Evolutionary conservation across 2,113 vertebrate species (phyloP).

Genomic region (Oreochromis spilurus): DNA sequence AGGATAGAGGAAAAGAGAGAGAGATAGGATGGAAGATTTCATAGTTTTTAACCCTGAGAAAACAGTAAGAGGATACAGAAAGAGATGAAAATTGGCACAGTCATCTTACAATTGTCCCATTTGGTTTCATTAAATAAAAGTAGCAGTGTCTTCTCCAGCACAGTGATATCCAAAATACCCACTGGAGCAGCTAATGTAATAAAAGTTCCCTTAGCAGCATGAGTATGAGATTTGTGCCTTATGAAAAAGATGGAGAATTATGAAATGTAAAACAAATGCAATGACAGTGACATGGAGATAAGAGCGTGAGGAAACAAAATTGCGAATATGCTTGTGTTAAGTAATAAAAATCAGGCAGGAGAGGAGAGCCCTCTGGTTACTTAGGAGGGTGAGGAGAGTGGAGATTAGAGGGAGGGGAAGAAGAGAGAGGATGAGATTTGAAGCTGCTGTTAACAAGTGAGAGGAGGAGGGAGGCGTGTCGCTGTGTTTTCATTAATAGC

Average conservation of each 20-base stretch:
- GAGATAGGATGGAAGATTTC: neutral
- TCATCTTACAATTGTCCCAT: neutral
- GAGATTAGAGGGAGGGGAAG: conserved; percentile 25
- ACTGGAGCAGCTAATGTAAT: neutral
- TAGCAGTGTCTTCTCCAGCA: neutral
- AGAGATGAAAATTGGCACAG: neutral
- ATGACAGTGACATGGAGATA: neutral
- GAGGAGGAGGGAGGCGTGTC: conserved; percentile 7
- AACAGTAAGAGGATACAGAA: neutral
- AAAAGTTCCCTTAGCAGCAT: neutral
- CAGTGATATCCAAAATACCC: neutral
- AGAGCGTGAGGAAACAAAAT: neutral
- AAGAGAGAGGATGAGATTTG: neutral
- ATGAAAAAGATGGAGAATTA: neutral
- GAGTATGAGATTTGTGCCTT: neutral
- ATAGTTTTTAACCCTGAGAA: neutral
- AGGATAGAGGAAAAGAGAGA: neutral
- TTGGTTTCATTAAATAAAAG: neutral
- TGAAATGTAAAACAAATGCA: neutral
- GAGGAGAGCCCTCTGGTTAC: neutral
- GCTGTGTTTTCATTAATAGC: conserved; percentile 2
- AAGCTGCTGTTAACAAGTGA: conserved; percentile 16
- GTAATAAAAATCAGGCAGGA: neutral
- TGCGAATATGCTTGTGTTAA: neutral
- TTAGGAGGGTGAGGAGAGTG: neutral